Base-by-base conservation (phyloP, 2,113 vertebrate species). In the Tachuris rubrigastra region DNA sequence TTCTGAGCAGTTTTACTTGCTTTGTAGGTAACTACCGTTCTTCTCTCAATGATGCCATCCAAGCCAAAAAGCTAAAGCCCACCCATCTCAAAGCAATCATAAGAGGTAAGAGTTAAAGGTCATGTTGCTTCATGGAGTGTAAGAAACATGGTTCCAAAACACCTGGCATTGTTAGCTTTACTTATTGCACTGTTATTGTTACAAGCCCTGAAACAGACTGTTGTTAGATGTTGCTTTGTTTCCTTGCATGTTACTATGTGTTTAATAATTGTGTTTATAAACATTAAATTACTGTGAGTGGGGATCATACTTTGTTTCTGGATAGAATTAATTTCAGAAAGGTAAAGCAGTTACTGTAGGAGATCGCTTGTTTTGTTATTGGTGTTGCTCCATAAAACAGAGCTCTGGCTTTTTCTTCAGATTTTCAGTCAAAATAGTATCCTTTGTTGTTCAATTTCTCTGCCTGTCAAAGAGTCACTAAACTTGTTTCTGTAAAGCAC, bases 11-110 rank as follows among this genome's bases (percentile, higher is more conserved):
- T 67, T 68, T 50, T 67, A 6, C 42, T 91, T 88, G 33, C 41
- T 80, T 50, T 95, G 0, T 25, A 99, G 99, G 99, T 79, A 99
- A 99, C 95, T 98, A 99, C 96, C 98, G 99, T 25, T 99, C 99
- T 67, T 98, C 99, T 46, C 98, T 99, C 63, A 99, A 97, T 28
- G 99, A 99, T 52, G 98, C 98, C 44, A 85, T 74, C 15, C 97
- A 98, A 76, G 99, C 99, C 27, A 99, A 97, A 87, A 99, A 99
- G 96, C 94, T 99, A 10, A 99, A 98, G 93, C 99, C 99, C 46
- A 97, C 97, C 73, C 99, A 99, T 56, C 97, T 99, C 63, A 99
- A 99, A 98, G 99, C 99, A 27, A 90, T 99, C 71, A 58, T 98
- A 47, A 98, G 99, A 98, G 99, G 99, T 99, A 75, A 97, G 97